Base-by-base conservation (phyloP, 2,797 vertebrate genomes). In the Okamejei kenojei region DNA sequence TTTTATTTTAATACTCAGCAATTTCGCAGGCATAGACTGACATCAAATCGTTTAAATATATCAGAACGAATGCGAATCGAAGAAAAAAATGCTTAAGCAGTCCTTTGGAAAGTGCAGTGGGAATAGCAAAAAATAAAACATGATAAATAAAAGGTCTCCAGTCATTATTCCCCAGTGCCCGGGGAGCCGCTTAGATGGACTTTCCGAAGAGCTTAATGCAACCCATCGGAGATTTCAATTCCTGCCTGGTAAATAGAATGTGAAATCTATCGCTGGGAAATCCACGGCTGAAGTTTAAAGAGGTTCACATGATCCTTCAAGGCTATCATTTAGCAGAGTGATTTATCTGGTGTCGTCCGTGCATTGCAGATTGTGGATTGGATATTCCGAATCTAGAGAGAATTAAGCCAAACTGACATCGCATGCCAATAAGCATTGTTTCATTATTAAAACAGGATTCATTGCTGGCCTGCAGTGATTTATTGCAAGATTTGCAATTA, bases 401-500 rank as follows among this genome's bases (percentile, higher is more conserved):
- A 97, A 97, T 97, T 97, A 96, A 97, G 96, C 97, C 96, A 96
- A 97, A 96, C 96, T 97, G 97, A 97, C 97, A 97, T 96, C 95
- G 96, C 96, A 97, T 97, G 97, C 96, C 97, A 97, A 97, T 97
- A 97, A 96, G 97, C 97, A 97, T 97, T 97, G 97, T 98, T 97
- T 97, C 97, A 97, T 97, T 97, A 96, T 96, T 96, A 96, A 96
- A 96, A 96, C 97, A 94, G 96, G 96, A 97, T 97, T 97, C 96
- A 97, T 97, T 97, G 97, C 96, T 96, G 96, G 96, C 96, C 96
- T 96, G 96, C 95, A 96, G 96, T 97, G 97, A 97, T 98, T 97
- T 98, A 97, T 97, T 98, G 97, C 97, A 97, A 97, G 97, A 97
- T 98, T 97, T 97, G 97, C 97, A 98, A 98, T 97, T 97, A 97